Conservation (phyloP, 23 tunicate species). For the Clavelina lepadiformis region DNA sequence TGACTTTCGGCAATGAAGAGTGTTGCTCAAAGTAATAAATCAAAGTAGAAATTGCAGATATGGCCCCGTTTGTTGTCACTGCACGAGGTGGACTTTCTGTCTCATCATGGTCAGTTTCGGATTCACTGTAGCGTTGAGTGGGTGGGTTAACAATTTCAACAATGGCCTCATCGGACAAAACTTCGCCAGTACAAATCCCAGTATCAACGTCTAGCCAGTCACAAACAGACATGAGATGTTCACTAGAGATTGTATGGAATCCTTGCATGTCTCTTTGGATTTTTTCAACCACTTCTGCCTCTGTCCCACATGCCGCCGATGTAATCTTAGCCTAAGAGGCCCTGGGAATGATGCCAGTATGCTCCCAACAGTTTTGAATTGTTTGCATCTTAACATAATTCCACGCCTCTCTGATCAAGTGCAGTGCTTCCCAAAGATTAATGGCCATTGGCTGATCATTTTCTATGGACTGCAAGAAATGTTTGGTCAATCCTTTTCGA, state of each 20-base stretch:
- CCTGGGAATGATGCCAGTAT: constrained; percentile 7
- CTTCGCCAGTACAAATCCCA: constrained; percentile 3
- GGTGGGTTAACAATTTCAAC: constrained; percentile 11
- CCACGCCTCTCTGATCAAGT: constrained; percentile 16
- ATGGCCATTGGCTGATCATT: constrained; percentile 14
- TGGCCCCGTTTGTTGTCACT: constrained; percentile 10
- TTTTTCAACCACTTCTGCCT: background rate
- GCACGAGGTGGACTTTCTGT: constrained; percentile 15
- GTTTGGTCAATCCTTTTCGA: constrained; percentile 7
- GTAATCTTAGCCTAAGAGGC: constrained; percentile 10
- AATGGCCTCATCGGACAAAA: constrained; percentile 11
- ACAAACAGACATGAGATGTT: constrained; percentile 11
- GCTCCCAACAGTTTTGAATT: constrained; percentile 14
- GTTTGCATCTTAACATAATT: constrained; percentile 5
- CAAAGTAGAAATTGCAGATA: constrained; percentile 14
- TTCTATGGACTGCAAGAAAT: constrained; percentile 10
- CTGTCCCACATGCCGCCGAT: constrained; percentile 14
- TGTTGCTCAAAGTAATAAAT: too few relatives aligned
- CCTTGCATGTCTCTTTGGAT: constrained; percentile 6
- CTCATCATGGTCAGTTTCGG: constrained; percentile 12
- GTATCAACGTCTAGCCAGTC: constrained; percentile 10
- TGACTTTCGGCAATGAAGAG: constrained; percentile 4
- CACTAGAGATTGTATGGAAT: constrained; percentile 8
- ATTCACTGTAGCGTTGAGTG: background rate
- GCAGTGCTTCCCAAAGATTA: constrained; percentile 15